Evolutionary conservation across 2,888 invertebrate genomes (phyloP).

Genomic region (Volucella zonaria): DNA sequence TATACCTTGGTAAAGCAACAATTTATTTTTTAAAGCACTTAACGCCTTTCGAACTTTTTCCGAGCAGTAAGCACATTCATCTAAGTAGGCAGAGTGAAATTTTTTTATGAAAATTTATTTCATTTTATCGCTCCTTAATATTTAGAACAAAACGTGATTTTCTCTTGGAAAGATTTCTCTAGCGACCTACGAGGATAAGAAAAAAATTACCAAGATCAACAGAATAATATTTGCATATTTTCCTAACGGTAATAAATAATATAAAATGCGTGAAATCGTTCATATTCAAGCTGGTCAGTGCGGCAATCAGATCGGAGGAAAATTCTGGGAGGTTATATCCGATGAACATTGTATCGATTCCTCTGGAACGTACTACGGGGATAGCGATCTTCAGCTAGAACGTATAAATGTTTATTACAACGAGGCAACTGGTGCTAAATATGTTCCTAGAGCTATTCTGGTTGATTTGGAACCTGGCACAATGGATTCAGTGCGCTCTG

Average conservation of each 20-base stretch:
- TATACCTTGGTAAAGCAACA: not conserved
- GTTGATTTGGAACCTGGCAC: conserved; percentile 98
- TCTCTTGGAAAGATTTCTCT: conserved; percentile 19
- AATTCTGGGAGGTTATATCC: conserved; percentile 98
- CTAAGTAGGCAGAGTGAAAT: conserved; percentile 27
- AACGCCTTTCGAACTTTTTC: not conserved
- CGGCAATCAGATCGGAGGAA: conserved; percentile 98
- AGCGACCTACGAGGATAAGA: conserved; percentile 12
- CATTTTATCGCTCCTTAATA: conserved; percentile 23
- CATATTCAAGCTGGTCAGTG: conserved; percentile 97
- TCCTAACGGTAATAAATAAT: conserved; percentile 13
- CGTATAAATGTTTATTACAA: conserved; percentile 98
- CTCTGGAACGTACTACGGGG: conserved; percentile 94
- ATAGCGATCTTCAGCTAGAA: conserved; percentile 95
- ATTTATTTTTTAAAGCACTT: conserved; percentile 1
- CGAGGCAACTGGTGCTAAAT: conserved; percentile 96
- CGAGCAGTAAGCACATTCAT: not conserved
- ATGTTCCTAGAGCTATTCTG: conserved; percentile 96
- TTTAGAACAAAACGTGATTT: conserved; percentile 38
- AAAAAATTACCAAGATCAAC: conserved; percentile 9
- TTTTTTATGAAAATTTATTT: conserved; percentile 19
- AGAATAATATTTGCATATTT: conserved; percentile 4
- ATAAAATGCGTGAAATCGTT: conserved; percentile 97
- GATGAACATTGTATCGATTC: conserved; percentile 97
- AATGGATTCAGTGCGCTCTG: conserved; percentile 98